These are phyloP conservation scores for Phalacrocorax brasilianus DNA, from an alignment of 2,113 vertebrate genomes.

Conservation along the genomic window DNA sequence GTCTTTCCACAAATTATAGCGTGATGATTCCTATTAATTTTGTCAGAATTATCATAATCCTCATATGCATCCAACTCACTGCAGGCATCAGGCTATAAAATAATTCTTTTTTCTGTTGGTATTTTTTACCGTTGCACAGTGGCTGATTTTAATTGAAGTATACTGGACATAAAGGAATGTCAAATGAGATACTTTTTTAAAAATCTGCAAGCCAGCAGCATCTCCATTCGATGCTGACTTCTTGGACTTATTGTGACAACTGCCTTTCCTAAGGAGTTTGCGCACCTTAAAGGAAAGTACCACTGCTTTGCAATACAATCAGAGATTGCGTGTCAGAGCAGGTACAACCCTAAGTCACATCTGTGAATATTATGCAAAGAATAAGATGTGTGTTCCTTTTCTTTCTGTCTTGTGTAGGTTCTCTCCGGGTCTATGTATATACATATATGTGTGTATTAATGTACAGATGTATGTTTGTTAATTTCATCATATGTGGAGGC, in stretches of 20 bases:
- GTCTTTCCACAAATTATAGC: not conserved
- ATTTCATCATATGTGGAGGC: not conserved
- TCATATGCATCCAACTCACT: not conserved
- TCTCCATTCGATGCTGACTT: not conserved
- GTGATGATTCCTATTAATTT: not conserved
- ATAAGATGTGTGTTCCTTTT: not conserved
- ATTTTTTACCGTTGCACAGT: not conserved
- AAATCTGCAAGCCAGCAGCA: not conserved
- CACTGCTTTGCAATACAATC: not conserved
- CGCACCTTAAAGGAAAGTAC: not conserved
- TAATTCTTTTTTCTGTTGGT: not conserved
- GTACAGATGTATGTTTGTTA: not conserved
- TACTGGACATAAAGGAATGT: not conserved
- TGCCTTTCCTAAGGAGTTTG: not conserved
- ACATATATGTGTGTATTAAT: not conserved
- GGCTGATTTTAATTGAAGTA: slow-evolving; percentile 12
- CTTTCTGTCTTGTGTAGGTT: not conserved
- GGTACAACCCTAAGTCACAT: not conserved
- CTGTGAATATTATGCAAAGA: not conserved
- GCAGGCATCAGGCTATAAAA: not conserved
- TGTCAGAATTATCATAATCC: not conserved
- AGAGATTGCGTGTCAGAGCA: not conserved
- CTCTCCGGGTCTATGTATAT: not conserved
- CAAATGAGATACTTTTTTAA: not conserved
- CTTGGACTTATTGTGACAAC: not conserved